phyloP scores from a whole-genome alignment of 37 sponge, comb jelly and placozoan genomes.

The Chondrilla cf. caribensis region DNA sequence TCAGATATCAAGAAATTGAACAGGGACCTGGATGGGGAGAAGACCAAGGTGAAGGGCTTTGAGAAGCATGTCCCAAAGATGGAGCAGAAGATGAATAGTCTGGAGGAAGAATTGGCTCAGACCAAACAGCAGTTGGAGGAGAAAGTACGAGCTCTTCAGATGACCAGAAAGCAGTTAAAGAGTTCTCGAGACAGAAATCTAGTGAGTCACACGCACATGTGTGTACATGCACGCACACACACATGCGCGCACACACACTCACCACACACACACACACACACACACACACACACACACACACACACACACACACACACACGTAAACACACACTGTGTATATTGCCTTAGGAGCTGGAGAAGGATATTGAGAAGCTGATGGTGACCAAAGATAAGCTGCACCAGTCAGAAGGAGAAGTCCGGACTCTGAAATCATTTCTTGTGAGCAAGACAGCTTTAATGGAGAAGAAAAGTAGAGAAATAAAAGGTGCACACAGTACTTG shows the following conservation, averaged over 20 bases:
- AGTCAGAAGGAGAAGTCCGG: slow-evolving; percentile 60
- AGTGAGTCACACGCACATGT: slow-evolving; percentile 27
- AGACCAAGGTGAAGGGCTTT: slow-evolving; percentile 33
- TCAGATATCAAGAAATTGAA: slow-evolving; percentile 37
- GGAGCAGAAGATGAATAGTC: slow-evolving; percentile 23
- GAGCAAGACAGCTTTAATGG: slow-evolving; percentile 80
- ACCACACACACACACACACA: not conserved
- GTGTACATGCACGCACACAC: not conserved
- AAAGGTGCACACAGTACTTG: slow-evolving; percentile 10
- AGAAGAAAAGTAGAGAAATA: slow-evolving; percentile 65
- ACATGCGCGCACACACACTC: not conserved
- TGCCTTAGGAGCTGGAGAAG: slow-evolving; percentile 76
- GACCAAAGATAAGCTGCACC: slow-evolving; percentile 57
- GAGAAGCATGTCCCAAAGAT: slow-evolving; percentile 46
- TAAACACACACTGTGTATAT: no score
- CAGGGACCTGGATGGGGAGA: slow-evolving; percentile 30
- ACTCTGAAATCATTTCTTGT: slow-evolving; percentile 75
- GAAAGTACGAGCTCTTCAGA: slow-evolving; percentile 55
- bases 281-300: not conserved
- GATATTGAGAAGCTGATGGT: slow-evolving; percentile 45
- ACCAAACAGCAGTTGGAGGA: slow-evolving; percentile 62
- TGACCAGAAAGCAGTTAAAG: slow-evolving; percentile 70
- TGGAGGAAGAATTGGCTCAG: slow-evolving; percentile 36
- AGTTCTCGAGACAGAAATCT: slow-evolving; percentile 64
- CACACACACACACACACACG: no score